Evolutionary conservation across 1,140 invertebrate genomes (phyloP), one percentile per base, ranked within the genome.

Genomic region (Euschistus heros): DNA sequence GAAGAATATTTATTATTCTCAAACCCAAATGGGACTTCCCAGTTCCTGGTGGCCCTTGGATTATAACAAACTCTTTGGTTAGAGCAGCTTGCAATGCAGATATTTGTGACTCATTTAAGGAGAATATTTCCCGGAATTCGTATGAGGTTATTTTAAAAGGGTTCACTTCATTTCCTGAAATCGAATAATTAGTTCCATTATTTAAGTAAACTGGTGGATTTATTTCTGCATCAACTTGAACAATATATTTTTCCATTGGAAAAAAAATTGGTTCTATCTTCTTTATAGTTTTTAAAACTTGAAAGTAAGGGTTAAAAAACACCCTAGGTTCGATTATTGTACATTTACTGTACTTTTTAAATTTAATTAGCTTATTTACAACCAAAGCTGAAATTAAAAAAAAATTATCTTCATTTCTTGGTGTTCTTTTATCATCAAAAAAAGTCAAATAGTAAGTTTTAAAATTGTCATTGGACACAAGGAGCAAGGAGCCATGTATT

Each of bases 11-110:
- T 0, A 82, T 78, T 37, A 89, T 77, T 75, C 86, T 80, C 13
- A 88, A 74, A 2, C 86, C 87, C n/a, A 91, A 70, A 71, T 77
- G 86, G 0, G 89, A 90, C 76, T 92, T 91, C 0, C 88, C 89
- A 1, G 88, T 91, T 5, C 89, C 89, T 0, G 89, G 88, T 14
- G 85, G 84, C 0, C 85, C 85, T 78, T 92, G 91, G 67, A 92
- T 92, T 2, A 94, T 75, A 3, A 81, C 77, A 69, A 87, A 82
- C 70, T 87, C 81, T 55, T 80, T 77, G 0, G 77, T 81, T 15
- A 87, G 68, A 0, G 84, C 83, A 30, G 80, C 74, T 67, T 77
- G 73, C 67, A 81, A 82, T 0, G 86, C 85, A 17, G 72, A 70
- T 50, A 75, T 76, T 72, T 89, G 86, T 57, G 78, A 79, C 33